Base-by-base conservation (phyloP, 2,888 invertebrate species). In the Diogma glabrata region DNA sequence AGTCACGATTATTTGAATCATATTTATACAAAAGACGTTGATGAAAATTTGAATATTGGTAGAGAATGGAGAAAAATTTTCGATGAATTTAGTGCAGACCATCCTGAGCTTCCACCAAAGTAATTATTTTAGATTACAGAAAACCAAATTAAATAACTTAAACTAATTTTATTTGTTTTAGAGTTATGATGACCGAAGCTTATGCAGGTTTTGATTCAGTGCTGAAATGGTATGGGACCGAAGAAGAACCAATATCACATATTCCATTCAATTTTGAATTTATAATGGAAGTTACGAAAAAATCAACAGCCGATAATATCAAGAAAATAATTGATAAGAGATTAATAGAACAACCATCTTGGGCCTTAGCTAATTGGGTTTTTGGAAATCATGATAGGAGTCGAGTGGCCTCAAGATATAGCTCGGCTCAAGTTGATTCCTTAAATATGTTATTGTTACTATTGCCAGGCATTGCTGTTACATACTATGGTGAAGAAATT, bases 401-500 rank as follows among this genome's bases (percentile, higher is more conserved):
- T 40, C 75, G 89, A 57, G 76, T 81, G 14, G 82, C 81, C 1
- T 76, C 82, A 1, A 75, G 88, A 57, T 82, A 78, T 55, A 83
- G 82, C 3, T 67, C 70, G 4, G 74, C 78, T 51, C 72, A 83
- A 58, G 78, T 82, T 0, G 89, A 91, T 66, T 84, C 82, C 12
- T 75, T 91, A 61, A 87, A 89, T 63, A 88, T 92, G 84, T 65
- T 95, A 50, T 72, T 82, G 16, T 72, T 89, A 63, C 74, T 91
- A 16, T 71, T 94, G 50, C 92, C 91, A 2, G 94, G 94, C 38
- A 78, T 89, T 4, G 81, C 84, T 17, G 80, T 92, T 8, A 85
- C 88, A 1, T 94, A 94, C 63, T 87, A 93, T 73, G 89, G 87
- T 4, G 87, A 89, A 60, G 87, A 88, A 70, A 76, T 89, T 46